Evolutionary conservation across 1,140 invertebrate species (phyloP).

Genomic region (Maconellicoccus hirsutus): DNA sequence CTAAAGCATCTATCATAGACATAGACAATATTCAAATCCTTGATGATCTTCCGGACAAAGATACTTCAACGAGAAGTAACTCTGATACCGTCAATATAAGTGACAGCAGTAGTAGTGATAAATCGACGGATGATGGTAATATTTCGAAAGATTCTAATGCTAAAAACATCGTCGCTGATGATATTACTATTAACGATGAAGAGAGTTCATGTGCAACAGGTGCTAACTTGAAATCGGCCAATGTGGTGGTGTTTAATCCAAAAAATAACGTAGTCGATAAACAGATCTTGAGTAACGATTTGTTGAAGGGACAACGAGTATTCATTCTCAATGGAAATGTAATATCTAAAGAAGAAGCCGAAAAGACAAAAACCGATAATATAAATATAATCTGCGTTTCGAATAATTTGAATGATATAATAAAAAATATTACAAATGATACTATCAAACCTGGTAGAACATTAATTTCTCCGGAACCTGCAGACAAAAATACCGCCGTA

Average conservation of each 20-base stretch:
- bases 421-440: background rate
- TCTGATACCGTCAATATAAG: background rate
- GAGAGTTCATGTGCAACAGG: background rate
- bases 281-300: background rate
- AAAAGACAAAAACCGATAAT: background rate
- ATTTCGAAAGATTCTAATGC: background rate
- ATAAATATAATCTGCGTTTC: background rate
- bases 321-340: background rate
- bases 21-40: background rate
- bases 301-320: background rate
- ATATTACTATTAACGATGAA: background rate
- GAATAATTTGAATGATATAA: background rate
- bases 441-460: background rate
- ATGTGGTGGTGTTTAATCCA: background rate
- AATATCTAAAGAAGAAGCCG: background rate
- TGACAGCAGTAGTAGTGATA: background rate
- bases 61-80: background rate
- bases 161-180: background rate
- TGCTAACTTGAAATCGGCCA: background rate
- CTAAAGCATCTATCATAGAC: background rate
- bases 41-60: background rate
- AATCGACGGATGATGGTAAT: background rate
- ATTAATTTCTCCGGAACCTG: background rate
- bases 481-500: background rate
- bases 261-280: background rate